A percentile compares a stretch with the other conserved stretches of the same genome.
phyloP scores from a whole-genome alignment of 1,140 invertebrate genomes.

The Euura saliciscinereae region DNA sequence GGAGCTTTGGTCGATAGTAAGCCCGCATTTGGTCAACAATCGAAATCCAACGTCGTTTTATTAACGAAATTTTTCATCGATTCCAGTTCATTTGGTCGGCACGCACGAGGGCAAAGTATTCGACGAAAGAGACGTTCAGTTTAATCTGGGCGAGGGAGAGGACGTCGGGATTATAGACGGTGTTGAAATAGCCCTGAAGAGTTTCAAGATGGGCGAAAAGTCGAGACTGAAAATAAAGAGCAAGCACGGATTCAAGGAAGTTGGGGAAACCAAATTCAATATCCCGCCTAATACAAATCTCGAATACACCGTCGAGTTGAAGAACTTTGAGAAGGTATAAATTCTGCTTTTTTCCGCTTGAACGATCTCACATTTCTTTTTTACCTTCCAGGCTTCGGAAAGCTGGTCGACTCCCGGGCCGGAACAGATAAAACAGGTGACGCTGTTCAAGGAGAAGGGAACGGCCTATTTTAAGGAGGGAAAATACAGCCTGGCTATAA shows the following conservation, averaged over 20 bases:
- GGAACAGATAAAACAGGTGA: slow-evolving; percentile 83
- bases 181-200: slow-evolving; percentile 83
- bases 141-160: slow-evolving; percentile 85
- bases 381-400: slow-evolving; percentile 66
- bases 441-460: slow-evolving; percentile 88
- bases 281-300: slow-evolving; percentile 83
- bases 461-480: slow-evolving; percentile 87
- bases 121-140: slow-evolving; percentile 81
- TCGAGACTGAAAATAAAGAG: slow-evolving; percentile 77
- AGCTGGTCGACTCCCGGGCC: slow-evolving; percentile 80
- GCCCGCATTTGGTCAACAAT: slow-evolving; percentile 11
- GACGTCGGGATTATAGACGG: slow-evolving; percentile 79
- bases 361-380: slow-evolving; percentile 17
- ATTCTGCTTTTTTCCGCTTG: slow-evolving; percentile 11
- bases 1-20: slow-evolving; percentile 78
- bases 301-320: slow-evolving; percentile 82
- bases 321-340: slow-evolving; percentile 82
- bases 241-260: slow-evolving; percentile 81
- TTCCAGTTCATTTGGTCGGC: slow-evolving; percentile 80
- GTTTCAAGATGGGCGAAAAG: slow-evolving; percentile 84
- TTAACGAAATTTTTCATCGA: slow-evolving; percentile 19
- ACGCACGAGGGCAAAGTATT: slow-evolving; percentile 71
- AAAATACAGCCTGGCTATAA: slow-evolving; percentile 82
- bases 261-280: slow-evolving; percentile 72
- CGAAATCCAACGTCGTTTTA: slow-evolving; percentile 11